These are phyloP conservation scores for Lissocephala sabroskyi DNA, from an alignment of 2,888 invertebrate genomes.

Conservation along the genomic window DNA sequence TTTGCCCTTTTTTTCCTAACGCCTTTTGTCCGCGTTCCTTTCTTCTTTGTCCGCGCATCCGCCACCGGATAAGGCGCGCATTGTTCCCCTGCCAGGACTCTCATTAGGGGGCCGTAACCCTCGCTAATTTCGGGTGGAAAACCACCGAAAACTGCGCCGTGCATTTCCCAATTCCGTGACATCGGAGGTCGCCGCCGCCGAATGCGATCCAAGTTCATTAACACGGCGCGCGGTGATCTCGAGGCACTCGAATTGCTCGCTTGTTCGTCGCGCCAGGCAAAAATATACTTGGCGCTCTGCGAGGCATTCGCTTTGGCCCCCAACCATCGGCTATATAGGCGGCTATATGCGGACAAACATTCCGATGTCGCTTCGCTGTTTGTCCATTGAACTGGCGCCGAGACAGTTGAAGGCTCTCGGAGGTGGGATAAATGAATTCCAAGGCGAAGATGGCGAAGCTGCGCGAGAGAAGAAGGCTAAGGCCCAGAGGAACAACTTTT, in stretches of 20 bases:
- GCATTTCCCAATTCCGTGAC: neutral
- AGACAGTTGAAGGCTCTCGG: too few species aligned
- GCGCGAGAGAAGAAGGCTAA: too few species aligned
- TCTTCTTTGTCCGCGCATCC: constrained; percentile 19
- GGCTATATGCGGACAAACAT: too few species aligned
- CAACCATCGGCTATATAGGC: too few species aligned
- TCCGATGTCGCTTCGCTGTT: too few species aligned
- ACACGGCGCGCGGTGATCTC: too few species aligned
- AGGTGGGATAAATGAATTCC: too few species aligned
- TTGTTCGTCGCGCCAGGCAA: neutral
- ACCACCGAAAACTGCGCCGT: constrained; percentile 11
- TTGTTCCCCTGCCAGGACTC: neutral
- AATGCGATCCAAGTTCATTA: neutral
- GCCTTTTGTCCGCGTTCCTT: constrained; percentile 14
- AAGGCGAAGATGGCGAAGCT: too few species aligned
- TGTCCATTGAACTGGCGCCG: too few species aligned
- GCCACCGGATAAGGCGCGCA: constrained; percentile 8
- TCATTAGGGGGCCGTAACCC: constrained; percentile 7
- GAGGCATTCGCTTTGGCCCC: neutral
- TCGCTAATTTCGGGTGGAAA: neutral
- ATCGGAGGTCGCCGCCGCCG: neutral
- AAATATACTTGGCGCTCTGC: neutral
- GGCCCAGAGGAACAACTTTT: too few species aligned
- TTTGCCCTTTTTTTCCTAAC: constrained; percentile 26
- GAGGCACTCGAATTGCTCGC: neutral